Conservation (phyloP, 2,113 vertebrate genomes). For the Halcyon senegalensis region DNA sequence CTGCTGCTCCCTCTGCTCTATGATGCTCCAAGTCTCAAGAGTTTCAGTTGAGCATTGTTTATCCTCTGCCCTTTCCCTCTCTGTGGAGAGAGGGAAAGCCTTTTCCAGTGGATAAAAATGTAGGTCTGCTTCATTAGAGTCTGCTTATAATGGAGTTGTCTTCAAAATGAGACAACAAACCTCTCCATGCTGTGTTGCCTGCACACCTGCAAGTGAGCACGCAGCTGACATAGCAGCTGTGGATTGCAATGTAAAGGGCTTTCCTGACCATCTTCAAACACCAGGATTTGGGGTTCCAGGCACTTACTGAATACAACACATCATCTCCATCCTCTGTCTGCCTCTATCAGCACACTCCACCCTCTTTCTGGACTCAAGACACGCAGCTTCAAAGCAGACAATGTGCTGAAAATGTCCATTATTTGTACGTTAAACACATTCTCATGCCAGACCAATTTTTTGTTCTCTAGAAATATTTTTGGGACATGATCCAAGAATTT, state of each 20-base stretch:
- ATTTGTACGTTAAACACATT: slow-evolving; percentile 42
- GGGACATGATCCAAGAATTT: slow-evolving; percentile 56
- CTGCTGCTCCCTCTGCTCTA: not conserved
- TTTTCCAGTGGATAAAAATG: not conserved
- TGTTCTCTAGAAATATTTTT: slow-evolving; percentile 60
- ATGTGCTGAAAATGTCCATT: slow-evolving; percentile 54
- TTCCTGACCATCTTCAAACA: not conserved
- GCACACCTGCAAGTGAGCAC: not conserved
- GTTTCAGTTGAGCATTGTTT: not conserved
- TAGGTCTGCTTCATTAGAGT: not conserved
- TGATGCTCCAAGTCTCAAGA: not conserved
- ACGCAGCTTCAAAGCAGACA: not conserved
- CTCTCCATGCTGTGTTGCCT: not conserved
- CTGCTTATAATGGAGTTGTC: not conserved
- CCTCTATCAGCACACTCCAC: not conserved
- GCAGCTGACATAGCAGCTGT: not conserved
- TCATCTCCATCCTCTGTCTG: not conserved
- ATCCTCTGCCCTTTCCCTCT: not conserved
- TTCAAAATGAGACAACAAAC: not conserved
- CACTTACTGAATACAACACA: not conserved
- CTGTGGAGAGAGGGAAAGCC: not conserved
- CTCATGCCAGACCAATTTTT: slow-evolving; percentile 55
- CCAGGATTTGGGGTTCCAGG: not conserved
- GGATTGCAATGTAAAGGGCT: rapidly evolving
- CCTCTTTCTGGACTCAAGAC: not conserved